Base-by-base conservation (phyloP, 2,888 invertebrate genomes). In the Aphidoletes aphidimyza region DNA sequence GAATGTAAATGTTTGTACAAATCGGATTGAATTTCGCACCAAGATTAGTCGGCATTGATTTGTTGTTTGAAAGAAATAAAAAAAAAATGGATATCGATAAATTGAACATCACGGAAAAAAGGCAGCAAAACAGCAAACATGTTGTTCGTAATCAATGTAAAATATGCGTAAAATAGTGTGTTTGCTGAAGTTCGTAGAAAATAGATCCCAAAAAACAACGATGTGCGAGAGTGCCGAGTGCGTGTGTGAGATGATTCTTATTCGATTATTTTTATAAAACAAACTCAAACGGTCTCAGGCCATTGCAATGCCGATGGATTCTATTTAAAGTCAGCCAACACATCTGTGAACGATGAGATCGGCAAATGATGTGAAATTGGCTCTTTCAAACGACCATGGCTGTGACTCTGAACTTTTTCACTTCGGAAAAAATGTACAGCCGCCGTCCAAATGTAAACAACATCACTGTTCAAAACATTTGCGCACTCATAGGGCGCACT, bases 361-460 rank as follows among this genome's bases (percentile, higher is more conserved):
- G n/a, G n/a, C 69, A 30, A 69, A 17, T 34, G 69, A 69, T 42
- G 2, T 47, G 47, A 17, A 19, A 2, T 47, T 5, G 9, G 69
- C 69, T 69, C 69, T 81, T 37, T 37, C 8, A 81, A 81, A 37
- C 81, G 81, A 81, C 81, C 81, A 81, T 81, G 81, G 81, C 81
- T 81, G 81, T 81, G 81, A 81, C 81, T 81, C 37, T 81, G 81
- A 81, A 81, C 36, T 81, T 81, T 49, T 81, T 81, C 37, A 37
- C 37, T n/a, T n/a, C n/a, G 37, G n/a, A 37, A 37, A 37, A 37
- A n/a, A 54, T 54, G 39, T n/a, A n/a, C n/a, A 39, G 11, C 22
- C 54, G 17, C 78, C 37, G 81, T 81, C 37, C 14, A 69, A 30
- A 30, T 69, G 69, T 81, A 36, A 81, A 81, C 81, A 81, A 36